Percentiles rank a stretch among this genome's conserved stretches.
These are phyloP conservation scores for Phalacrocorax pelagicus DNA, from an alignment of 2,113 vertebrate genomes.

Conservation along the genomic window DNA sequence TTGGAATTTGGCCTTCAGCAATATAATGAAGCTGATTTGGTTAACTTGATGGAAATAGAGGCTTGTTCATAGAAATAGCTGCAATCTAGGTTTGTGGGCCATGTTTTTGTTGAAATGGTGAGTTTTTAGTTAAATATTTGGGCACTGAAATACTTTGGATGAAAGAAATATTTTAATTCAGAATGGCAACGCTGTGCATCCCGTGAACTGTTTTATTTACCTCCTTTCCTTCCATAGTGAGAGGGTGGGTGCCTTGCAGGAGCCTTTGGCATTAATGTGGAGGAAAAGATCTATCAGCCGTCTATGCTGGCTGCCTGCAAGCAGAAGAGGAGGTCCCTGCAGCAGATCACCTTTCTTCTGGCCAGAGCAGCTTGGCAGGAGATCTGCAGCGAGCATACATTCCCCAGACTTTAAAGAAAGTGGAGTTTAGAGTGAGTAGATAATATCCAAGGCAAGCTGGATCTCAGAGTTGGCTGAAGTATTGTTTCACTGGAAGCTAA, in stretches of 20 bases:
- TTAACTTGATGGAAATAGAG: background rate
- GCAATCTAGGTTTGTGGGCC: background rate
- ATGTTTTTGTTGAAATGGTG: background rate
- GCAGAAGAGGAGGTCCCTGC: background rate
- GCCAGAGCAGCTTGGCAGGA: background rate
- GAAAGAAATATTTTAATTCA: background rate
- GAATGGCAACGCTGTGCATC: background rate
- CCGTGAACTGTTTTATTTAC: background rate
- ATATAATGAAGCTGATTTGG: background rate
- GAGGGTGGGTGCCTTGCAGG: background rate
- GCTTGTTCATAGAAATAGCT: background rate
- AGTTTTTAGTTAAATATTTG: background rate
- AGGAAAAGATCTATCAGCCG: background rate
- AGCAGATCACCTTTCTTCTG: background rate
- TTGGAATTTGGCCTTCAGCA: background rate
- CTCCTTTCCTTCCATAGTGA: background rate
- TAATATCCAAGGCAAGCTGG: background rate
- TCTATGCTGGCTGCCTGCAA: background rate
- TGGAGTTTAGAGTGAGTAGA: background rate
- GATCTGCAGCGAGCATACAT: background rate
- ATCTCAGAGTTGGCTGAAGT: background rate
- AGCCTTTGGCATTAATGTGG: background rate
- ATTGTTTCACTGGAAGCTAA: background rate
- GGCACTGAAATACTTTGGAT: background rate
- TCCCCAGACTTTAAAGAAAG: background rate